A percentile compares a stretch with the other conserved stretches of the same genome.
Evolutionary conservation across 2,888 invertebrate species (phyloP).

Genomic region (Mythimna impura): DNA sequence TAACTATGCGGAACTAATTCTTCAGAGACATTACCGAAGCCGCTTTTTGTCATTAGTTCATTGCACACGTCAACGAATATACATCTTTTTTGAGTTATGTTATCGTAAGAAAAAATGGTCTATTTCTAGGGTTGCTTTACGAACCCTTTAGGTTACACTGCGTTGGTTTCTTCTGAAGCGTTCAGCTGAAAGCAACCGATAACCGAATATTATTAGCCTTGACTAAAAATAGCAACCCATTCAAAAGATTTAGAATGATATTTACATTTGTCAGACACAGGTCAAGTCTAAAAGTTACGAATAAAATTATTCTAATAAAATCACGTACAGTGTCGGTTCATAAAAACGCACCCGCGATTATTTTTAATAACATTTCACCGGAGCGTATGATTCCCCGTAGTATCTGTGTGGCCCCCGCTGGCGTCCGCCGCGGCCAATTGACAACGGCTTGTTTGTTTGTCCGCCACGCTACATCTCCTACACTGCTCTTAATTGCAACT

Average conservation of each 20-base stretch:
- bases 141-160: conserved; percentile 59
- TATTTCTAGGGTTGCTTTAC: conserved; percentile 33
- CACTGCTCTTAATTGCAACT: conserved; percentile 80
- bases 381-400: conserved; percentile 73
- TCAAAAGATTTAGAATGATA: background rate
- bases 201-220: background rate
- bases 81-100: conserved; percentile 70
- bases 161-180: conserved; percentile 50
- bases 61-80: conserved; percentile 75
- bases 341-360: conserved; percentile 27
- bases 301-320: background rate
- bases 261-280: background rate
- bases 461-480: conserved; percentile 72
- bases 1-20: conserved; percentile 89
- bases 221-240: background rate
- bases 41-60: conserved; percentile 77
- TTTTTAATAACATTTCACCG: conserved; percentile 48
- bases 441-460: conserved; percentile 75
- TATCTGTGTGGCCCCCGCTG: conserved; percentile 78
- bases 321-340: conserved; percentile 10
- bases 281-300: background rate
- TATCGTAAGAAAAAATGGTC: conserved; percentile 24
- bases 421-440: conserved; percentile 82
- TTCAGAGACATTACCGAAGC: conserved; percentile 74
- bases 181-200: conserved; percentile 26